Base-by-base conservation (phyloP, 2,797 vertebrate genomes). In the Bovichtus variegatus region DNA sequence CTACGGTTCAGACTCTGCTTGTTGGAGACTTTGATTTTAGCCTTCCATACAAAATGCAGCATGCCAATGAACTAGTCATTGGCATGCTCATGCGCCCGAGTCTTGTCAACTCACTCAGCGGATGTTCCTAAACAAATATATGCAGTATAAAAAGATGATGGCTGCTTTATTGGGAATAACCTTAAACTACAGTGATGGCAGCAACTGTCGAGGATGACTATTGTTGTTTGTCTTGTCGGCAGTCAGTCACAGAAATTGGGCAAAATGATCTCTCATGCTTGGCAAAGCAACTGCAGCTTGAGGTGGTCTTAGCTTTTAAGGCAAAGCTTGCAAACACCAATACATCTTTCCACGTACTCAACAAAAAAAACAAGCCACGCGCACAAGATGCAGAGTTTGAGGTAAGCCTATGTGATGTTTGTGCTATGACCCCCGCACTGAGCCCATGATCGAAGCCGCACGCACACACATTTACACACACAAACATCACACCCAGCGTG, bases 401-500 rank as follows among this genome's bases (percentile, higher is more conserved):
- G 84, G 90, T 89, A 91, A 92, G 75, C 68, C 49, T 76, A 47
- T 83, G 63, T 92, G 90, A 91, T 90, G 86, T 88, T 76, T 90
- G 66, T 59, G 78, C 74, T 83, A 79, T 90, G 87, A 93, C 90
- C 89, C 88, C 71, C 69, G 21, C 82, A 80, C 84, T 65, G 84
- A 87, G 89, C 89, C 82, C 71, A 75, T 85, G 78, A 85, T 87
- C 41, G 73, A 87, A 86, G 59, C 49, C 41, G 21, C 64, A 66
- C 67, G 6, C 80, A 69, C 76, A 84, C 85, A 62, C 71, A 73
- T 73, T 64, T 63, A 27, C 70, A 81, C 92, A 79, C 87, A 64
- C 50, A 85, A 80, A 91, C 81, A 90, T 92, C 86, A 87, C 86
- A 89, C 90, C 85, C 90, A 87, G 85, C 81, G n/a, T 86, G 90